A percentile compares a stretch with the other conserved stretches of the same genome.
Evolutionary conservation across 2,888 invertebrate genomes (phyloP).

Genomic region (Drosophila rellima): DNA sequence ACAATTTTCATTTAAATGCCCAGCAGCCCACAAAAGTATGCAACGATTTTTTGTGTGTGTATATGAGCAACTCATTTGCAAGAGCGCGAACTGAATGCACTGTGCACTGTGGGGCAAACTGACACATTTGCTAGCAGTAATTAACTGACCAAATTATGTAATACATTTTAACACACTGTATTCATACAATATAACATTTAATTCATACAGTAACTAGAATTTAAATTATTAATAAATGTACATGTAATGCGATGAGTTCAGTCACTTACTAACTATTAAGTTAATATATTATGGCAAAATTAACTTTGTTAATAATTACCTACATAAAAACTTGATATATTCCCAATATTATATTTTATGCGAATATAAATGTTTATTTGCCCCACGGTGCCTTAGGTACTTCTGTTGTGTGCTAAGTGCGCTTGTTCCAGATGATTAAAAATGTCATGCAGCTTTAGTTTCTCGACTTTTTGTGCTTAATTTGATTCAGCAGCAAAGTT

Average conservation of each 20-base stretch:
- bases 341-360: too few species aligned
- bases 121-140: background rate
- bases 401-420: slow-evolving; percentile 68
- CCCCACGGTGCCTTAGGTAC: too few species aligned
- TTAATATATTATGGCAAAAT: too few species aligned
- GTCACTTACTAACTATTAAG: too few species aligned
- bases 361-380: too few species aligned
- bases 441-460: slow-evolving; percentile 57
- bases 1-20: slow-evolving; percentile 69
- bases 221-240: too few species aligned
- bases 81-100: slow-evolving; percentile 10
- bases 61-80: slow-evolving; percentile 35
- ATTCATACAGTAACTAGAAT: too few species aligned
- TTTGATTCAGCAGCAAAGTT: slow-evolving; percentile 38
- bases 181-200: too few species aligned
- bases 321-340: too few species aligned
- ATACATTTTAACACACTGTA: too few species aligned
- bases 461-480: slow-evolving; percentile 46
- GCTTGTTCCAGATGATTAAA: slow-evolving; percentile 76
- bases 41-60: slow-evolving; percentile 49
- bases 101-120: slow-evolving; percentile 22
- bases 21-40: slow-evolving; percentile 67
- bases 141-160: background rate
- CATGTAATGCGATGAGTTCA: too few species aligned
- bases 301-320: too few species aligned